Evolutionary conservation across 2,113 vertebrate genomes (phyloP), one percentile per base, ranked within the genome.

Genomic region (Leptosomus discolor): DNA sequence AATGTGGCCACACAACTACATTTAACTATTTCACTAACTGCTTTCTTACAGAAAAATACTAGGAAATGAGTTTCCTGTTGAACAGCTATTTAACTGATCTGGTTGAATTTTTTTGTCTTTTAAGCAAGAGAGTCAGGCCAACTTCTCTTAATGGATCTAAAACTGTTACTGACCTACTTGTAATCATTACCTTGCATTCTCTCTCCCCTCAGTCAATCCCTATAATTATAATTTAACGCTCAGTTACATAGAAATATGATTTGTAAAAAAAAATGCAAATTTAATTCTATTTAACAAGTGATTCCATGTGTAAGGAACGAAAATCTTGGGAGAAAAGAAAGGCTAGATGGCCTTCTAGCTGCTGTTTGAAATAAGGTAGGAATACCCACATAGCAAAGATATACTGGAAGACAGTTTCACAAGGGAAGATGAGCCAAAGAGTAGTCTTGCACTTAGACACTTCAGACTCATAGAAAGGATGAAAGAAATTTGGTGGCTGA

Each of bases 231-330:
- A 36, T 50, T 86, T 50, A 86, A 67, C 18, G 50, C 27, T 91
- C 41, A 67, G 18, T 67, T 86, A 58, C 30, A 56, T 11, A 68
- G 39, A 30, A 82, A 64, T 56, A 13, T 29, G 48, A 64, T 87
- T 63, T 77, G 4, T 30, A 43, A 70, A 76, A 79, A 46, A 53
- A n/a, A 6, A 20, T 24, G 12, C 6, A 69, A 65, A 6, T 86
- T 74, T 8, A 65, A 63, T 88, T 91, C 37, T 32, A 21, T 58
- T 70, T 70, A 58, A 51, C 21, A 57, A 43, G 32, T 54, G 9
- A 67, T 76, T 54, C 26, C 12, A 7, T 8, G 3, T 0, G 0
- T 30, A 50, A 36, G 11, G 9, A 85, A n/a, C 8, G 36, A 92
- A 54, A 8, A 69, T 4, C 22, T 29, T 50, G 6, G 43, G 23